These are phyloP conservation scores for Acomys russatus DNA, from an alignment of 2,797 vertebrate species.

Conservation along the genomic window DNA sequence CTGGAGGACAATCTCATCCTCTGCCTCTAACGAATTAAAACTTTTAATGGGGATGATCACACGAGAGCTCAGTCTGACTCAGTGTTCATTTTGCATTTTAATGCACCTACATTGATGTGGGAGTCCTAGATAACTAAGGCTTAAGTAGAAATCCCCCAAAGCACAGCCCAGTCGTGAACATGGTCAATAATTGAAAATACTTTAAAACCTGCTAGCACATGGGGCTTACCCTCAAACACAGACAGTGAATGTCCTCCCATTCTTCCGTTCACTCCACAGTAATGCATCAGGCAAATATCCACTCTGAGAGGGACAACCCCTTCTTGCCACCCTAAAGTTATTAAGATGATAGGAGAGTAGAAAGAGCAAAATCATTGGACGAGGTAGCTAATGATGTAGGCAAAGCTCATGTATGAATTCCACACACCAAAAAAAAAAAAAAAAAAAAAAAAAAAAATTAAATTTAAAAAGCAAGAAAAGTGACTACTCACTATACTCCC, in stretches of 20 bases:
- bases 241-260: neutral
- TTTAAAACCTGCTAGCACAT: neutral
- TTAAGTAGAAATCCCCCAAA: neutral
- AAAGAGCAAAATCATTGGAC: neutral
- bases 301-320: neutral
- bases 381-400: too few relatives aligned
- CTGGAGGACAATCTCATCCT: slow-evolving; percentile 12
- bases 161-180: neutral
- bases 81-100: neutral
- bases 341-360: neutral
- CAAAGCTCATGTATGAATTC: neutral
- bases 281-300: neutral
- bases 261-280: neutral
- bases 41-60: neutral
- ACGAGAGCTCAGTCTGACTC: neutral
- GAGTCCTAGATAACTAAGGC: neutral
- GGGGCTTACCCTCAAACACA: neutral
- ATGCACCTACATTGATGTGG: neutral
- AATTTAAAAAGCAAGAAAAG: neutral
- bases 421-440: neutral
- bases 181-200: neutral
- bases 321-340: neutral
- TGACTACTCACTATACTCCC: neutral
- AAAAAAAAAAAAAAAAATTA: neutral
- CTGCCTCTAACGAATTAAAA: slow-evolving; percentile 44